These are phyloP conservation scores for Dione juno DNA, from an alignment of 2,888 invertebrate genomes.

Conservation along the genomic window DNA sequence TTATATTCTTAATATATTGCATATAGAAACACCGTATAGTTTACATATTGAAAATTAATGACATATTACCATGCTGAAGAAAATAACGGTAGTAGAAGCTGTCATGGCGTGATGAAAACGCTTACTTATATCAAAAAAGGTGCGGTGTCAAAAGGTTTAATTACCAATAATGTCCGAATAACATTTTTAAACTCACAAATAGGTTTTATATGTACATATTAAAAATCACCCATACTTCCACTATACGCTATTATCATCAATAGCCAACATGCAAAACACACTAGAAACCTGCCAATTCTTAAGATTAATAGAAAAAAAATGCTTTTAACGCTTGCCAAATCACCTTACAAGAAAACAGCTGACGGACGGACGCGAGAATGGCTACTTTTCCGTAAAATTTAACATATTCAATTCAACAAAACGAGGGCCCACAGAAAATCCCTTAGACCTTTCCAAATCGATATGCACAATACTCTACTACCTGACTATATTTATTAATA, in stretches of 20 bases:
- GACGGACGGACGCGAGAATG: conserved; percentile 61
- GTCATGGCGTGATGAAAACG: too few relatives aligned
- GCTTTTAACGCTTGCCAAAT: conserved; percentile 41
- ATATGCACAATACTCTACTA: conserved; percentile 62
- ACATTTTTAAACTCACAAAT: background rate
- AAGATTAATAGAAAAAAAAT: conserved; percentile 27
- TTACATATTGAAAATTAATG: too few relatives aligned
- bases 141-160: too few relatives aligned
- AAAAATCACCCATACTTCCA: background rate
- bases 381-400: conserved; percentile 77
- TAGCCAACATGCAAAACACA: conserved; percentile 1
- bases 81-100: too few relatives aligned
- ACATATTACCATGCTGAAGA: too few relatives aligned
- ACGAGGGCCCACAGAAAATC: conserved; percentile 68
- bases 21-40: background rate
- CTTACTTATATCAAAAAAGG: too few relatives aligned
- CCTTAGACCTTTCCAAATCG: conserved; percentile 69
- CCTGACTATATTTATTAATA: conserved; percentile 28
- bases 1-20: too few relatives aligned
- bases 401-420: conserved; percentile 65
- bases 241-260: background rate
- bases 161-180: background rate
- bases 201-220: background rate
- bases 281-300: background rate
- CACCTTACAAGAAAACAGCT: conserved; percentile 53